phyloP scores from a whole-genome alignment of 1,140 invertebrate species.

The Brachionus rubens region DNA sequence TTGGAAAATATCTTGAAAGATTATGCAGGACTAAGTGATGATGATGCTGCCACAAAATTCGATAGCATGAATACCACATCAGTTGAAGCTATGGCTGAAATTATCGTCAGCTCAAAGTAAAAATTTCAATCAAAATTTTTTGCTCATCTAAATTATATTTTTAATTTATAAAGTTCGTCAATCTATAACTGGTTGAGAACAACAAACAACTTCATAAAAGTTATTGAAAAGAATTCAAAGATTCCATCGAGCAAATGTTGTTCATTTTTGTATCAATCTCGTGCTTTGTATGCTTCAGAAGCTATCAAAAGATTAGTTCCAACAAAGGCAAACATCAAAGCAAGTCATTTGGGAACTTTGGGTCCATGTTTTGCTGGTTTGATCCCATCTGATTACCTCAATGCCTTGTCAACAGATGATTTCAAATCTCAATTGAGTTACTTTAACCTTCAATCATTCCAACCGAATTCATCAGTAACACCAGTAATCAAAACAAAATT shows the following conservation, averaged over 20 bases:
- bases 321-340: background rate
- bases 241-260: background rate
- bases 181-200: background rate
- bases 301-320: conserved; percentile 6
- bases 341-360: background rate
- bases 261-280: conserved; percentile 13
- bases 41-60: background rate
- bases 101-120: conserved; percentile 2
- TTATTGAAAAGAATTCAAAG: conserved; percentile 8
- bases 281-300: background rate
- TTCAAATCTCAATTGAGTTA: background rate
- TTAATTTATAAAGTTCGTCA: background rate
- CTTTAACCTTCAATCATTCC: background rate
- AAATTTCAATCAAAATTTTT: background rate
- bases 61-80: background rate
- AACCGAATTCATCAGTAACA: background rate
- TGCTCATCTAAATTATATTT: background rate
- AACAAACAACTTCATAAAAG: background rate
- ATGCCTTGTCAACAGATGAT: background rate
- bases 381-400: background rate
- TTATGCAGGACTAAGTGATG: background rate
- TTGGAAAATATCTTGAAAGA: background rate
- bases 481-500: background rate
- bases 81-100: background rate
- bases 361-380: conserved; percentile 16